These are phyloP conservation scores for Helicoverpa armigera DNA, from an alignment of 1,140 invertebrate species.

Conservation along the genomic window DNA sequence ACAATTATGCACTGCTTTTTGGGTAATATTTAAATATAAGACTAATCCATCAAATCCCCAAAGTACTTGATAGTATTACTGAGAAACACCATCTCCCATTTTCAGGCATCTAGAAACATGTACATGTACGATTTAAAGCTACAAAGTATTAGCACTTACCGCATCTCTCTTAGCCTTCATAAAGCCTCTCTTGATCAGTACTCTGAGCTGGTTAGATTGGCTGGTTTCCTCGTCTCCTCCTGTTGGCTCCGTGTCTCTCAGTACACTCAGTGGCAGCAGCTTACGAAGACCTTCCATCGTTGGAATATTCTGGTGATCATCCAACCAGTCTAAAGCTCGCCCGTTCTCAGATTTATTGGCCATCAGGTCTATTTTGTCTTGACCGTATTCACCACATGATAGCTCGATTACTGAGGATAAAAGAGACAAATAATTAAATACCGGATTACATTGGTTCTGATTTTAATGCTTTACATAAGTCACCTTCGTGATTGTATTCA, in stretches of 20 bases:
- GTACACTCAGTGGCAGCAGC: constrained; percentile 83
- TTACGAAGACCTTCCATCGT: constrained; percentile 87
- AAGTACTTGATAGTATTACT: no score
- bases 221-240: constrained; percentile 89
- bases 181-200: constrained; percentile 89
- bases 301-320: constrained; percentile 86
- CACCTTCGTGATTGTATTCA: not conserved
- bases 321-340: constrained; percentile 89
- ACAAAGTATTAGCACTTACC: constrained; percentile 80
- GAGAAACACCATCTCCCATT: no score
- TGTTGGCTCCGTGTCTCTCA: constrained; percentile 72
- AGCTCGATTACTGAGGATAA: constrained; percentile 92
- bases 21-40: no score
- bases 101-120: not conserved
- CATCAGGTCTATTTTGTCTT: constrained; percentile 91
- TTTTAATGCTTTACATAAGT: no score
- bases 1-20: no score
- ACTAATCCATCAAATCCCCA: no score
- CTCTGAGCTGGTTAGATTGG: constrained; percentile 90
- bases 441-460: no score
- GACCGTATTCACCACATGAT: constrained; percentile 95
- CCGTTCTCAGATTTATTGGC: constrained; percentile 92
- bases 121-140: not conserved
- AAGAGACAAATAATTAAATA: not conserved
- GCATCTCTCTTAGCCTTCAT: constrained; percentile 91